Evolutionary conservation across 2,797 vertebrate genomes (phyloP), one percentile per base, ranked within the genome.

Genomic region (Falco novaeseelandiae): DNA sequence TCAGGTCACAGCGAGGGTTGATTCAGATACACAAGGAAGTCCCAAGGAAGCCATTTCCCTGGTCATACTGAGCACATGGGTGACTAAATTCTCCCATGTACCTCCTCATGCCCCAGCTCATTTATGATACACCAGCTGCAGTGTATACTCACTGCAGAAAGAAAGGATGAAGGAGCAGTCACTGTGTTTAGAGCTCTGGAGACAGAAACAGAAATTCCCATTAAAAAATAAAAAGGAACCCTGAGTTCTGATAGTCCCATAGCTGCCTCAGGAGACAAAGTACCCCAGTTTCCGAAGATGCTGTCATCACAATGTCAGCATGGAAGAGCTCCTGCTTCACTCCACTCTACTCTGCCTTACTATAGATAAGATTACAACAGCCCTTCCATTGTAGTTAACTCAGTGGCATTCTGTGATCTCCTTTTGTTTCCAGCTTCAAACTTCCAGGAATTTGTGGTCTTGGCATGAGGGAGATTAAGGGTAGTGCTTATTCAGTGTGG

Each of bases 51-150:
- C 21, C 2, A 30, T 38, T 87, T 89, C 36, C 18, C 32, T 78
- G 26, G 14, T 77, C 4, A 0, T 27, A 57, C 52, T 77, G 74
- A 72, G 66, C 30, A 16, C 59, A 77, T 51, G 1, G 3, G 52
- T 14, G 40, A 57, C 44, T 11, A 49, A 8, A 62, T 70, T 36
- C n/a, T 59, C 73, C 65, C 38, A 26, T 0, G 2, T 27, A 38
- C 7, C 1, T 40, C 62, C 46, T 79, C 21, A 2, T 11, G 12
- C 26, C 55, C n/a, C 1, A 0, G 9, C 29, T 54, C 51, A 32
- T 57, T 70, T 32, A 22, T 17, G n/a, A 55, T n/a, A 59, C 6
- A 3, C 17, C 48, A 71, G 76, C 32, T 73, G 74, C 38, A 63
- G 55, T 7, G 10, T 61, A 8, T 16, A 12, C 26, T 83, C 19